Evolutionary conservation across 2,888 invertebrate genomes (phyloP), one percentile per base, ranked within the genome.

Genomic region (Prenolepis imparis): DNA sequence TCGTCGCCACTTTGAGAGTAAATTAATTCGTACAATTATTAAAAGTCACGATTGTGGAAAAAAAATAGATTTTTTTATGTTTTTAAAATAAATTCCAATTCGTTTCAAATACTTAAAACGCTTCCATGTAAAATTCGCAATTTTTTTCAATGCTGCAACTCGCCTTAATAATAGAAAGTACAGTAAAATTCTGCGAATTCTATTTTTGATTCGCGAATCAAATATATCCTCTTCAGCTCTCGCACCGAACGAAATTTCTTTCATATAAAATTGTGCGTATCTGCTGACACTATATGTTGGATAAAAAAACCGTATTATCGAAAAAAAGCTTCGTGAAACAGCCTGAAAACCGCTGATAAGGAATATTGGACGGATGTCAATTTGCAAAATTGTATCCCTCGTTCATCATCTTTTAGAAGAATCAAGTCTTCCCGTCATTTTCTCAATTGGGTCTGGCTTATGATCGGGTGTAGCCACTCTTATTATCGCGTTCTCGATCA

Each of bases 311-410:
- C n/a, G n/a, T n/a, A n/a, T n/a, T n/a, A 8, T 77, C 28, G 52
- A 24, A 28, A 28, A 28, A 28, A 28, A 28, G 28, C 3, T 28
- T 28, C 28, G 3, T 28, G 28, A 28, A 28, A 28, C 28, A 28
- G 28, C 28, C 3, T 28, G 39, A 74, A n/a, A 73, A 32, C 3
- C 28, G 4, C 18, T 61, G 21, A 59, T 59, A 18, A 73, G 8
- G 3, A 32, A 39, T 36, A 28, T 28, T 32, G 48, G 21, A 11
- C 44, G 44, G 59, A 70, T 41, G 12, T 78, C 44, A 68, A 70
- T 32, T 15, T 15, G 44, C 36, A 48, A 80, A 72, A 80, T 72
- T 68, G 32, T 41, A 68, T n/a, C 68, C 41, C 21, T 48, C 36
- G 57, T 32, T n/a, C 44, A 12, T 70, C 59, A 21, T 1, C n/a